Percentiles rank a stretch among this genome's conserved stretches.
phyloP scores from a whole-genome alignment of 2,113 vertebrate genomes.

The Etheostoma cragini region DNA sequence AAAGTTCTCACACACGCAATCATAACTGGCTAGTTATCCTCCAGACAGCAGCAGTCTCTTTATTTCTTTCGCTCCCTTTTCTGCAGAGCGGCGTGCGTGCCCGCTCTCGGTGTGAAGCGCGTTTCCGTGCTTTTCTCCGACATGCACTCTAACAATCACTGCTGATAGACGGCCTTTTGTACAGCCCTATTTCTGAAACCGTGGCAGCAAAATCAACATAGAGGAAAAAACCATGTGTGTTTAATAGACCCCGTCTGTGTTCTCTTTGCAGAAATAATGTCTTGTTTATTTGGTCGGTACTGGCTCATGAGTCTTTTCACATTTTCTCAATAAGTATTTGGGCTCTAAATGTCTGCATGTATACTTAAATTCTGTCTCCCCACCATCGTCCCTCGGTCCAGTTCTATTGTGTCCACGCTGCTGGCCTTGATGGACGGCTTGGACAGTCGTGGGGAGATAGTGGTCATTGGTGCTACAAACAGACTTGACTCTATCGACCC shows the following conservation, averaged over 20 bases:
- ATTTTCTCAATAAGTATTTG: neutral
- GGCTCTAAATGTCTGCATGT: neutral
- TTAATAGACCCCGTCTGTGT: constrained; percentile 2
- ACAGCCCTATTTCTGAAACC: no score
- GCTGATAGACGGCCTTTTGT: no score
- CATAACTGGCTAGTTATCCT: no score
- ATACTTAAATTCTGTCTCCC: neutral
- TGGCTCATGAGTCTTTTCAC: constrained; percentile 8
- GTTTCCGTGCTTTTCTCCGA: no score
- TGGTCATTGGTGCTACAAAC: constrained; percentile 99
- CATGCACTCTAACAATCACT: no score
- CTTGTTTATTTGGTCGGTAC: constrained; percentile 10
- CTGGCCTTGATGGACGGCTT: constrained; percentile 99
- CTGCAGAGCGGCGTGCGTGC: no score
- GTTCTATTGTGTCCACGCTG: constrained; percentile 98
- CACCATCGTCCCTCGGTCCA: constrained; percentile 54
- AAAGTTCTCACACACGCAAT: no score
- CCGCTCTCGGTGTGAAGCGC: no score
- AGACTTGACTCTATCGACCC: constrained; percentile 99
- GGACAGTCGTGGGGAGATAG: constrained; percentile 98
- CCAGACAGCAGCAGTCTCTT: no score
- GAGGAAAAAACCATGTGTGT: neutral
- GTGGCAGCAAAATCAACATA: no score
- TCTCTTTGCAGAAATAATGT: constrained; percentile 27
- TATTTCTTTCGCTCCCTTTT: no score